Evolutionary conservation across 2,888 invertebrate species (phyloP).

Genomic region (Eupeodes luniger): DNA sequence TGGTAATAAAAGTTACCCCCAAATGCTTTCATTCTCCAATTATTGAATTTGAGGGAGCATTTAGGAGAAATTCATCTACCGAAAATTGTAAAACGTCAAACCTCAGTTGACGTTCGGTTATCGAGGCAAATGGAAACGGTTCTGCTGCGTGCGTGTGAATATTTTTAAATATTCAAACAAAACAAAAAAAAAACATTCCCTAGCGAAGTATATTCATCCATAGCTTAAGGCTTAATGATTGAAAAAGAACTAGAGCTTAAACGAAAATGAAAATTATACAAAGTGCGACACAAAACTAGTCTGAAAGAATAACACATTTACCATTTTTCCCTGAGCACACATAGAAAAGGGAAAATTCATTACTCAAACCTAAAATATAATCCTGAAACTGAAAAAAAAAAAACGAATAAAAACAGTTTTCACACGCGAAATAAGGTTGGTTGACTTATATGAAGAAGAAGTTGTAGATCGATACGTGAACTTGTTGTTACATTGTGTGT

Average conservation of each 20-base stretch:
- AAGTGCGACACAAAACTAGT: slow-evolving; percentile 40
- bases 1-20: background rate
- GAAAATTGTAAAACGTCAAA: slow-evolving; percentile 70
- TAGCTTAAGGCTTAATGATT: slow-evolving; percentile 49
- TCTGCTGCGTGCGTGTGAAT: slow-evolving; percentile 35
- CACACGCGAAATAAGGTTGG: slow-evolving; percentile 73
- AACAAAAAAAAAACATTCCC: background rate
- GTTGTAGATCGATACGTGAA: slow-evolving; percentile 76
- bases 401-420: slow-evolving; percentile 53
- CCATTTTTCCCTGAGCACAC: background rate
- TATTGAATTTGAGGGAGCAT: slow-evolving; percentile 21
- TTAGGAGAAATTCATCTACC: slow-evolving; percentile 33
- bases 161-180: slow-evolving; percentile 35
- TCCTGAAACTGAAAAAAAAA: slow-evolving; percentile 20
- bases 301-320: slow-evolving; percentile 27
- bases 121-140: slow-evolving; percentile 68
- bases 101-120: slow-evolving; percentile 74
- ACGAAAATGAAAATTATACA: slow-evolving; percentile 50
- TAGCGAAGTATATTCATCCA: slow-evolving; percentile 61
- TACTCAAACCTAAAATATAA: background rate
- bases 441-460: slow-evolving; percentile 68
- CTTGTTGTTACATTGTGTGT: slow-evolving; percentile 70
- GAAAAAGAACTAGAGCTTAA: background rate
- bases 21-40: background rate
- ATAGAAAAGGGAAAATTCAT: background rate